These are phyloP conservation scores for Troilus luridus DNA, from an alignment of 2,888 invertebrate genomes.

Conservation along the genomic window DNA sequence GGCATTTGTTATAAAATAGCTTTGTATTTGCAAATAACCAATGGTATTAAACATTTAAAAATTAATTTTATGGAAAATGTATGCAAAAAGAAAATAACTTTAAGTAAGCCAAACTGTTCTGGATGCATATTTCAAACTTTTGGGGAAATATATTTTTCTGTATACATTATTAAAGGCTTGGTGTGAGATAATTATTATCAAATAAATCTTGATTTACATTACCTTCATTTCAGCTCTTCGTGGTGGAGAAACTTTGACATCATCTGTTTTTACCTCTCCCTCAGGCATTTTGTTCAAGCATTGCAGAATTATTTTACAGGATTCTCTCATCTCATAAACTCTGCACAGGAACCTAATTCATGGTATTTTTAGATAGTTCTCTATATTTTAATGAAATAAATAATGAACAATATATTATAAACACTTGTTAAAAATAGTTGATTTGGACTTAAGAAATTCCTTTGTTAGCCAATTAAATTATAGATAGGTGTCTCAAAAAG, in stretches of 20 bases:
- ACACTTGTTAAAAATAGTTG: too few species aligned
- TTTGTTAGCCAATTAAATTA: too few species aligned
- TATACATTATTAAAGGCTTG: not conserved
- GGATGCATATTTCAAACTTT: too few species aligned
- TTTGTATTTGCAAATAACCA: too few species aligned
- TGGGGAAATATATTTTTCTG: too few species aligned
- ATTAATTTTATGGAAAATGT: too few species aligned
- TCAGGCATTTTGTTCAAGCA: slow-evolving; percentile 98
- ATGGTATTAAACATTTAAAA: too few species aligned
- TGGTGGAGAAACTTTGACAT: slow-evolving; percentile 94
- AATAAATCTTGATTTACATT: slow-evolving; percentile 58
- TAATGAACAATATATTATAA: not conserved
- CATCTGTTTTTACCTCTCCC: slow-evolving; percentile 95
- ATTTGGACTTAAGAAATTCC: too few species aligned
- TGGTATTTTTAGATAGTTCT: not conserved
- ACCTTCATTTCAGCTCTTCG: slow-evolving; percentile 96
- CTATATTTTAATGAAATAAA: not conserved
- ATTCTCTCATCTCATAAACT: slow-evolving; percentile 95
- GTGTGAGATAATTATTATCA: not conserved
- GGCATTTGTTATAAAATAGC: too few species aligned
- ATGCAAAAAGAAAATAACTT: too few species aligned
- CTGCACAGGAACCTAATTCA: slow-evolving; percentile 84
- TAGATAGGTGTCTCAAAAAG: too few species aligned
- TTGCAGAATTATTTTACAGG: slow-evolving; percentile 93
- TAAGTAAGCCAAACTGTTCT: too few species aligned